Evolutionary conservation across 2,797 vertebrate species (phyloP), one percentile per base, ranked within the genome.

Genomic region (Kryptopterus vitreolus): DNA sequence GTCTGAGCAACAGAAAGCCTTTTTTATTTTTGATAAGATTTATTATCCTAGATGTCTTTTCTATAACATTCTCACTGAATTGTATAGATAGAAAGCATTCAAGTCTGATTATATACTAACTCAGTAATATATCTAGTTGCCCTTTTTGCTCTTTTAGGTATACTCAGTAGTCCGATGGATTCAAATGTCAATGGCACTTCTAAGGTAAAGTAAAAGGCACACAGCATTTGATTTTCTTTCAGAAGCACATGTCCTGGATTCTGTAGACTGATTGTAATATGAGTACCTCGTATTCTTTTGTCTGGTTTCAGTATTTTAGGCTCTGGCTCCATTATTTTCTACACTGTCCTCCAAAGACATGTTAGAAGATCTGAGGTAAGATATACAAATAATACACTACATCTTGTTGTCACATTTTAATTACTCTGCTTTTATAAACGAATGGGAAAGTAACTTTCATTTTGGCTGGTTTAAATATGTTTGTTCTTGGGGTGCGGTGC

Each of bases 271-370:
- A 52, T 11, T 5, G n/a, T 20, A 46, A 16, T 63, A n/a, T 59
- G 31, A 58, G 12, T 63, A 16, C 7, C 55, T 43, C 68, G 77
- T 35, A 50, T 70, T 65, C 46, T 31, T 81, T 85, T 80, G 81
- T 73, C 46, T 38, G 71, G 26, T 57, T 77, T 24, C 87, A 93
- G 93, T 59, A 75, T 90, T 16, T 13, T 92, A 29, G 92, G 92
- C 20, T 92, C 92, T 0, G 86, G 87, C 50, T 93, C 91, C 87
- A 90, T 92, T 81, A 90, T 93, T 78, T 3, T 86, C 24, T 91
- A 87, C 70, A 73, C 89, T 73, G 61, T 63, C 78, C 66, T 78
- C 13, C 90, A 89, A 82, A 87, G 84, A 61, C 89, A 91, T 70
- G 53, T 88, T 26, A 76, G 69, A 15, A 85, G 63, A 16, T 88